A percentile compares a stretch with the other conserved stretches of the same genome.
Conservation (phyloP, 2,113 vertebrate genomes). For the Etia nguti region DNA sequence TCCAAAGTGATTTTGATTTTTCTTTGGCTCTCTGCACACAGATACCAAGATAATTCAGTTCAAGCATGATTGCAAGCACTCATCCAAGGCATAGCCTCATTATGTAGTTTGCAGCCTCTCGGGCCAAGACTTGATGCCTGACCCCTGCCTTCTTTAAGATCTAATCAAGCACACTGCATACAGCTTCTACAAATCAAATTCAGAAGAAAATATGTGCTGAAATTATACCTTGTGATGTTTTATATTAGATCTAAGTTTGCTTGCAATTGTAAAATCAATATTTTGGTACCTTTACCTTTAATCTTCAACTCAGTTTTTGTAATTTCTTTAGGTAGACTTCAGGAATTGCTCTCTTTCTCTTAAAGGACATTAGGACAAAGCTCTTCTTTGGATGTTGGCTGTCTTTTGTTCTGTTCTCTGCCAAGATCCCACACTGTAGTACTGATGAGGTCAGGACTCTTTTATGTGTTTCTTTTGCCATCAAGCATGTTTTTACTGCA, state of each 20-base stretch:
- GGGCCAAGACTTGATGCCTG: background rate
- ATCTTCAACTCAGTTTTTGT: background rate
- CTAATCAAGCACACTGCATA: background rate
- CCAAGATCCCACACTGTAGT: background rate
- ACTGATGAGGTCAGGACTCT: background rate
- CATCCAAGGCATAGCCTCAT: background rate
- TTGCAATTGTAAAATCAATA: background rate
- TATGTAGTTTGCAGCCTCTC: background rate
- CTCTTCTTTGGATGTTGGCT: background rate
- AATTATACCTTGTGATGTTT: background rate
- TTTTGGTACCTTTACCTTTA: background rate
- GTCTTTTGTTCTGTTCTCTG: background rate
- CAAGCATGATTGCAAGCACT: background rate
- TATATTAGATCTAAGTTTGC: fast-evolving
- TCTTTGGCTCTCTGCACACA: background rate
- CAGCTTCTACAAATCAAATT: background rate
- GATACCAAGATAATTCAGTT: background rate
- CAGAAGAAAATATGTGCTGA: background rate
- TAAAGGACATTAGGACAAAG: background rate
- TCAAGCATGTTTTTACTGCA: background rate
- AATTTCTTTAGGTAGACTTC: background rate
- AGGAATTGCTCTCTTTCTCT: background rate
- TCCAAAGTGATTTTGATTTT: background rate
- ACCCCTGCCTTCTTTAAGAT: background rate
- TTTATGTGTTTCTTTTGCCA: background rate